phyloP scores from a whole-genome alignment of 1,140 invertebrate species.

The Drosophila miranda region DNA sequence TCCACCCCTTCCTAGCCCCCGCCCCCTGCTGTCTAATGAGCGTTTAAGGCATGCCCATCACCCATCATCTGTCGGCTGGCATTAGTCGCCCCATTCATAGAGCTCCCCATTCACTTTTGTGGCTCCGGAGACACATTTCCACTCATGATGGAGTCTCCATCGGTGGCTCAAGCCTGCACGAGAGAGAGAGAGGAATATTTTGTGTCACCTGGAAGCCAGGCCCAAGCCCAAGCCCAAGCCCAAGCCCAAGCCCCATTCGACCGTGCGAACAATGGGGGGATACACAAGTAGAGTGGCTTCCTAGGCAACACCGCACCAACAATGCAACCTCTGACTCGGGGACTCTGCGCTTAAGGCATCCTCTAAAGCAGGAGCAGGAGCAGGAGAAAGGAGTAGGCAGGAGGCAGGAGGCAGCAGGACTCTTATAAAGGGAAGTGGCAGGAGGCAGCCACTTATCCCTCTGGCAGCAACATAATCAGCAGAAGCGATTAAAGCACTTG shows the following conservation, averaged over 20 bases:
- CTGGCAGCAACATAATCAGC: conserved; percentile 64
- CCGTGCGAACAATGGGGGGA: too few species aligned
- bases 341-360: neutral
- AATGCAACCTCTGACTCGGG: too few species aligned
- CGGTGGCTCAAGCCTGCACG: too few species aligned
- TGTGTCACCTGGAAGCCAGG: conserved; percentile 15
- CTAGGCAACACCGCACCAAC: too few species aligned
- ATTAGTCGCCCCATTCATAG: conserved; percentile 11
- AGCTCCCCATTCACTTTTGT: too few species aligned
- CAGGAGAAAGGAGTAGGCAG: neutral
- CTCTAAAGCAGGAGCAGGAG: neutral
- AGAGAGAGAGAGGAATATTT: neutral
- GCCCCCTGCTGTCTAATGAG: conserved; percentile 60
- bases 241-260: neutral
- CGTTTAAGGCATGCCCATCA: conserved; percentile 62
- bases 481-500: conserved; percentile 79
- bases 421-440: neutral
- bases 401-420: too few species aligned
- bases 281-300: too few species aligned
- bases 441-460: conserved; percentile 63
- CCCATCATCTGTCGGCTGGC: conserved; percentile 24
- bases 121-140: too few species aligned
- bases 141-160: too few species aligned
- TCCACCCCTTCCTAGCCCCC: conserved; percentile 1
- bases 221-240: too few species aligned